These are phyloP conservation scores for Eurytoma californica DNA, from an alignment of 2,888 invertebrate species.

Conservation along the genomic window DNA sequence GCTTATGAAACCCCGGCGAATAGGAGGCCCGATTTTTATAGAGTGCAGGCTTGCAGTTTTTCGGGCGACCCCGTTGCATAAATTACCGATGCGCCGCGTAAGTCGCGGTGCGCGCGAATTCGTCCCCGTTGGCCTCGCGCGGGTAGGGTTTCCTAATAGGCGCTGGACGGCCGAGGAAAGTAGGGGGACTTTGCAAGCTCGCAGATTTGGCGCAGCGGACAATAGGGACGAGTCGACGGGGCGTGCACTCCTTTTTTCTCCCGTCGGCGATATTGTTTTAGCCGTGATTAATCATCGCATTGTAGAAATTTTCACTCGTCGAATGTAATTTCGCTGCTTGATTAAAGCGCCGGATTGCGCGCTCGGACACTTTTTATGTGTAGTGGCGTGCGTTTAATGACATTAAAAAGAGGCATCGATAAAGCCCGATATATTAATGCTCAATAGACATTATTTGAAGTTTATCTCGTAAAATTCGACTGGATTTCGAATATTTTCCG, in stretches of 20 bases:
- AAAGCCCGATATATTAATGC: constrained; percentile 1
- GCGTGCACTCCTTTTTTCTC: not conserved
- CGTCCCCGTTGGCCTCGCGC: not conserved
- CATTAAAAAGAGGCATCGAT: constrained; percentile 13
- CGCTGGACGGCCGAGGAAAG: too few species aligned
- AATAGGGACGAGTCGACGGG: not conserved
- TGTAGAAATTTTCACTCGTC: not conserved
- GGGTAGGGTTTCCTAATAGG: constrained; percentile 8
- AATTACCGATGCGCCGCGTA: constrained; percentile 24
- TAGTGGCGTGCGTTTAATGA: not conserved
- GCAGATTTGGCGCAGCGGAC: not conserved
- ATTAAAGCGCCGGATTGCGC: too few species aligned
- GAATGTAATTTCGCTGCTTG: too few species aligned
- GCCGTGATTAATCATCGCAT: not conserved
- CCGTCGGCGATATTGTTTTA: not conserved
- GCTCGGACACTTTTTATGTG: too few species aligned
- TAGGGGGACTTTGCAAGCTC: not conserved
- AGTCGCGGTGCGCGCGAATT: constrained; percentile 28
- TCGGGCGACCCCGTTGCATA: constrained; percentile 49
- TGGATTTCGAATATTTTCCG: constrained; percentile 29
- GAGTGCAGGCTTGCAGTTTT: constrained; percentile 51
- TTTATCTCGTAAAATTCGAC: constrained; percentile 31
- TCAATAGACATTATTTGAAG: constrained; percentile 24
- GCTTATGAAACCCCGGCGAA: not conserved
- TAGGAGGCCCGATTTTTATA: constrained; percentile 25